Percentiles rank a stretch among this genome's conserved stretches.
Evolutionary conservation across 2,888 invertebrate genomes (phyloP).

Genomic region (Drosophila kuntzei): DNA sequence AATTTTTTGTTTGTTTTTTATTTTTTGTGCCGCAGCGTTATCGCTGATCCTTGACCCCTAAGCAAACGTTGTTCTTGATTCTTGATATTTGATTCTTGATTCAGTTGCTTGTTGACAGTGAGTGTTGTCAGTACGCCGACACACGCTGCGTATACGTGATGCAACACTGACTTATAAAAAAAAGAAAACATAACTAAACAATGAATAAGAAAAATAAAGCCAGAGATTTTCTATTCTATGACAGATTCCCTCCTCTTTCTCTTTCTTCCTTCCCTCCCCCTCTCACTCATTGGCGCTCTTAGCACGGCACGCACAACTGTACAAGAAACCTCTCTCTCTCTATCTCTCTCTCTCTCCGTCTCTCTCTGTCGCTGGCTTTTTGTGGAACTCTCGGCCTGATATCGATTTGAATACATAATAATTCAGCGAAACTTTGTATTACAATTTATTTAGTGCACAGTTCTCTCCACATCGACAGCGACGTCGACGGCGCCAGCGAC

Average conservation of each 20-base stretch:
- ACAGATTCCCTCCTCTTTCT: background rate
- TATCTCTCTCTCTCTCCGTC: background rate
- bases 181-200: background rate
- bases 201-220: background rate
- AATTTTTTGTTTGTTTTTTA: background rate
- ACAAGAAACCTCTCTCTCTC: slow-evolving; percentile 6
- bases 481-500: background rate
- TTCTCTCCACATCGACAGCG: slow-evolving; percentile 23
- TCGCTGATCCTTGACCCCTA: slow-evolving; percentile 37
- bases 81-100: slow-evolving; percentile 2
- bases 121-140: slow-evolving; percentile 5
- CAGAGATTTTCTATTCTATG: slow-evolving; percentile 15
- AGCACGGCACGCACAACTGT: slow-evolving; percentile 26
- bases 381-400: slow-evolving; percentile 49
- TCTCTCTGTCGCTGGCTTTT: background rate
- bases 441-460: slow-evolving; percentile 79
- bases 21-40: slow-evolving; percentile 45
- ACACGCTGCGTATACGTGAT: background rate
- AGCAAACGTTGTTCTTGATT: slow-evolving; percentile 20
- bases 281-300: background rate
- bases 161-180: background rate
- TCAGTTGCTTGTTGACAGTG: background rate
- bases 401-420: slow-evolving; percentile 81
- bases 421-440: slow-evolving; percentile 80
- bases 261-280: background rate